Percentiles rank a stretch among this genome's conserved stretches.
These are phyloP conservation scores for Melanotaenia nigrans DNA, from an alignment of 2,797 vertebrate species.

Conservation along the genomic window DNA sequence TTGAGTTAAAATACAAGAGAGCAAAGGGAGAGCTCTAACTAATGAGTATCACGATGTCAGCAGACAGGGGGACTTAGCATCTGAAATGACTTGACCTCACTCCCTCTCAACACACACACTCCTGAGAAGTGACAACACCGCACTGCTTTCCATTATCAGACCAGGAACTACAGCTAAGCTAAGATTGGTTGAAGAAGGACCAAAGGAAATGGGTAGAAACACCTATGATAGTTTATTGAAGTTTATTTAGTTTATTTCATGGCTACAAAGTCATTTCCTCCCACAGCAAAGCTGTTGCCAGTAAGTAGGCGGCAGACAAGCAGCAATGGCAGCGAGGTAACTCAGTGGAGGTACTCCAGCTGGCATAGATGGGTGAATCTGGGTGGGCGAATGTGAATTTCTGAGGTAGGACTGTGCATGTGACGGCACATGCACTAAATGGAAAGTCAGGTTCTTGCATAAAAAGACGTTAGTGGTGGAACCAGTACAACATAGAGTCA, in stretches of 20 bases:
- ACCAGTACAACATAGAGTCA: conserved; percentile 14
- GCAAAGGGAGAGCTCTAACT: conserved; percentile 28
- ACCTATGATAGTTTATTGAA: conserved; percentile 13
- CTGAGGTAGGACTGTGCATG: conserved; percentile 22
- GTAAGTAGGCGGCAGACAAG: conserved; percentile 42
- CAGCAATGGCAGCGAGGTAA: conserved; percentile 52
- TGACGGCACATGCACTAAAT: conserved; percentile 36
- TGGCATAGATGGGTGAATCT: conserved; percentile 42
- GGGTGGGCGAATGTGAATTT: conserved; percentile 44
- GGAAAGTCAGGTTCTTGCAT: conserved; percentile 16
- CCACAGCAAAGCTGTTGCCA: conserved; percentile 37
- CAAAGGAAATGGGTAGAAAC: conserved; percentile 22
- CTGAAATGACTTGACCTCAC: conserved; percentile 5
- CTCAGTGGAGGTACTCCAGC: conserved; percentile 49
- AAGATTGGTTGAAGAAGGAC: conserved; percentile 18
- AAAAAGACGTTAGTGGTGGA: conserved; percentile 36
- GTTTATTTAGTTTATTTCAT: neutral
- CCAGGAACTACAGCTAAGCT: conserved; percentile 23
- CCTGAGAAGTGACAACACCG: conserved; percentile 21
- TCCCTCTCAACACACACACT: neutral
- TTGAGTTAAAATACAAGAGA: conserved; percentile 51
- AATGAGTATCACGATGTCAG: conserved; percentile 71
- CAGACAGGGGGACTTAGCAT: conserved; percentile 32
- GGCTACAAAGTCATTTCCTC: conserved; percentile 1
- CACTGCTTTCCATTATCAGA: conserved; percentile 39